These are phyloP conservation scores for Gymnocheta viridis DNA, from an alignment of 2,888 invertebrate species.

Conservation along the genomic window DNA sequence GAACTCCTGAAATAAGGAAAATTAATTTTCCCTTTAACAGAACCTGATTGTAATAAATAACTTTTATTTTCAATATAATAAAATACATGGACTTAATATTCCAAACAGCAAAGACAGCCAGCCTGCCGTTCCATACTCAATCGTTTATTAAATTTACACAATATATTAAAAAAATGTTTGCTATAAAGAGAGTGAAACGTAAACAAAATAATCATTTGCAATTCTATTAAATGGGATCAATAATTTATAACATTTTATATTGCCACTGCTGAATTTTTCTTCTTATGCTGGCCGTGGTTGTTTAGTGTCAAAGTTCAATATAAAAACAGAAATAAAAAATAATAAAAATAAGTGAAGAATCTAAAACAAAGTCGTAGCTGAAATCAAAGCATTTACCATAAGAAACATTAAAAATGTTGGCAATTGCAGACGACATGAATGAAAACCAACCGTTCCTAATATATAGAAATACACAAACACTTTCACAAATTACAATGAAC, in stretches of 20 bases:
- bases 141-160: slow-evolving; percentile 40
- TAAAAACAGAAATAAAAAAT: not conserved
- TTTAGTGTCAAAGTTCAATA: slow-evolving; percentile 48
- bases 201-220: slow-evolving; percentile 60
- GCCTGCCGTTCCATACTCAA: slow-evolving; percentile 1
- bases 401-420: slow-evolving; percentile 54
- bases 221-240: slow-evolving; percentile 60
- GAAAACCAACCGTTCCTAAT: slow-evolving; percentile 39
- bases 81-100: slow-evolving; percentile 54
- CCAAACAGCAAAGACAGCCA: slow-evolving; percentile 5
- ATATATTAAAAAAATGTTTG: slow-evolving; percentile 51
- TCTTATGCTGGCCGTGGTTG: not conserved
- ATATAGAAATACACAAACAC: not conserved
- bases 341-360: slow-evolving; percentile 19
- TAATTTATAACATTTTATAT: slow-evolving; percentile 46
- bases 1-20: not conserved
- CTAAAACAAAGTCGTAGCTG: slow-evolving; percentile 16
- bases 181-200: slow-evolving; percentile 21
- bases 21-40: slow-evolving; percentile 5
- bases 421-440: slow-evolving; percentile 67
- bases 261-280: not conserved
- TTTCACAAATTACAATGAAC: not conserved
- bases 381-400: slow-evolving; percentile 51
- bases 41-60: not conserved
- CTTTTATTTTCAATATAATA: slow-evolving; percentile 9